Evolutionary conservation across 2,113 vertebrate genomes (phyloP).

Genomic region (Epinephelus lanceolatus): DNA sequence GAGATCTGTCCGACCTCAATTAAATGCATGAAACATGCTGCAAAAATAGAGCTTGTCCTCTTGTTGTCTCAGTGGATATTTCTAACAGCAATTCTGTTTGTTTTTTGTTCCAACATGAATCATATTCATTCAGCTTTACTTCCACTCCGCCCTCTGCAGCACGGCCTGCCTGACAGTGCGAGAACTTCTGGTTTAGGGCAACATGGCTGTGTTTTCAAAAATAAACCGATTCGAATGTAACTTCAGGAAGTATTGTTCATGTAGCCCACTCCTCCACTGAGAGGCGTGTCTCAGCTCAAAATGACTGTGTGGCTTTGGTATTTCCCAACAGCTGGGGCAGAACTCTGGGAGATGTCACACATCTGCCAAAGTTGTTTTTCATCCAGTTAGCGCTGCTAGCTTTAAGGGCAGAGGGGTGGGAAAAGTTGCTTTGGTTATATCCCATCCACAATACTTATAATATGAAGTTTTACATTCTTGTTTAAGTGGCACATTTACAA

Average conservation of each 20-base stretch:
- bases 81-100: background rate
- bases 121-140: background rate
- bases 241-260: conserved; percentile 13
- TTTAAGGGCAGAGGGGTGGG: background rate
- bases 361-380: conserved; percentile 54
- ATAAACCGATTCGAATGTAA: conserved; percentile 34
- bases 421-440: background rate
- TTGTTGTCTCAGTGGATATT: background rate
- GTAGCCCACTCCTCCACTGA: conserved; percentile 18
- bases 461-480: background rate
- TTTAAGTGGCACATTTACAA: conserved; percentile 21
- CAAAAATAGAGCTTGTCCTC: background rate
- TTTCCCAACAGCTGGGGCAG: conserved; percentile 80
- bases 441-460: background rate
- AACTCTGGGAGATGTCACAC: conserved; percentile 73
- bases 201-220: conserved; percentile 20
- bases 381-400: conserved; percentile 34
- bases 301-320: conserved; percentile 73
- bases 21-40: background rate
- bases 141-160: background rate
- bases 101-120: background rate
- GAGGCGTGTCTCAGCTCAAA: conserved; percentile 46
- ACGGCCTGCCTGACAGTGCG: background rate
- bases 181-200: background rate
- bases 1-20: background rate